A percentile compares a stretch with the other conserved stretches of the same genome.
Conservation (phyloP, 2,888 invertebrate genomes). For the Polylopha cassiicola region DNA sequence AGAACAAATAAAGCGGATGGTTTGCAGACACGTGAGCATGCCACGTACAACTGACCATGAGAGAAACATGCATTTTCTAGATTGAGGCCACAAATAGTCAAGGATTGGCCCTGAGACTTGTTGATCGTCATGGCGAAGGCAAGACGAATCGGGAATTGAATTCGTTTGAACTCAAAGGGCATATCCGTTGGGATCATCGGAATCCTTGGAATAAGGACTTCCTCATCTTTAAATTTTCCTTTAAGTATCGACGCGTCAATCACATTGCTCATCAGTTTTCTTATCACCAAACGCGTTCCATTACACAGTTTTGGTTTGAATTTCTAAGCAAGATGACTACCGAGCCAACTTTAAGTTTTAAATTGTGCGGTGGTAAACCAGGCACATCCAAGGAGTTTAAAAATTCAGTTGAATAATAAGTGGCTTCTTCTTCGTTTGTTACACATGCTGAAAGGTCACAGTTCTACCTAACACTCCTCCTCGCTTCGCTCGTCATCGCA, state of each 20-base stretch:
- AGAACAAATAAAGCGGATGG: neutral
- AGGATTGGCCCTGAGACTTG: no score
- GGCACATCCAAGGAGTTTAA: constrained; percentile 10
- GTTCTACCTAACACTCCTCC: no score
- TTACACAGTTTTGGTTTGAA: constrained; percentile 21
- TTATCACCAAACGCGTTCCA: constrained; percentile 14
- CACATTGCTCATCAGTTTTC: constrained; percentile 13
- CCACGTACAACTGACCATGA: no score
- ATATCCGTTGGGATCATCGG: constrained; percentile 10
- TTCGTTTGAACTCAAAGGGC: constrained; percentile 12
- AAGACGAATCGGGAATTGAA: no score
- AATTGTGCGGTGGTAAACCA: constrained; percentile 32
- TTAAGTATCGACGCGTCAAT: constrained; percentile 11
- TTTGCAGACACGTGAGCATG: no score
- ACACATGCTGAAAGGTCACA: no score
- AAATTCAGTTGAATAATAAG: constrained; percentile 5
- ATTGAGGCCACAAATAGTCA: no score
- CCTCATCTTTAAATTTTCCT: constrained; percentile 8
- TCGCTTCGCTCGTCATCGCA: no score
- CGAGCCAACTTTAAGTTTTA: constrained; percentile 33
- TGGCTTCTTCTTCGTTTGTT: constrained; percentile 2
- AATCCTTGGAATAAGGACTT: constrained; percentile 12
- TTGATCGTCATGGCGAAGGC: no score
- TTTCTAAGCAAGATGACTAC: constrained; percentile 36
- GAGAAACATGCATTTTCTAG: no score